Evolutionary conservation across 2,797 vertebrate species (phyloP).

Genomic region (Kryptolebias ocellatus): DNA sequence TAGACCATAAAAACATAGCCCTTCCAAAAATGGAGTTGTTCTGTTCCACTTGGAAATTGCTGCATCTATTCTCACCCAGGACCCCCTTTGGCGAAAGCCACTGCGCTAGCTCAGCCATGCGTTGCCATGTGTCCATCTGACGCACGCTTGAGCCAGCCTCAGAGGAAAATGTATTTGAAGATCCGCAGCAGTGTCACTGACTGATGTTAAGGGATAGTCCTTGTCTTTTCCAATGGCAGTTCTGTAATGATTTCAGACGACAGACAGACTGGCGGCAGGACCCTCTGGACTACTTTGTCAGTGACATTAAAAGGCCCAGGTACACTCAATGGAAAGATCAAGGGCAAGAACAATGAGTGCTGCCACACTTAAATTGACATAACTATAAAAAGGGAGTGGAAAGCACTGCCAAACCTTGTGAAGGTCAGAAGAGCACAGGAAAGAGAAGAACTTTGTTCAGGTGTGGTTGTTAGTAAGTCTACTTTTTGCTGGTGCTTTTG

Average conservation of each 20-base stretch:
- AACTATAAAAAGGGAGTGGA: constrained; percentile 67
- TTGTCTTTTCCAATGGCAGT: constrained; percentile 73
- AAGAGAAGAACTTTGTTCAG: constrained; percentile 34
- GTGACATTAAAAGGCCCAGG: constrained; percentile 76
- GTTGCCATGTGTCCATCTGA: constrained; percentile 43
- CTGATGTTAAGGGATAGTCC: constrained; percentile 69
- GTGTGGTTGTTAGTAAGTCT: constrained; percentile 6
- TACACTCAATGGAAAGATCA: constrained; percentile 72
- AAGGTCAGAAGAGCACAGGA: constrained; percentile 59
- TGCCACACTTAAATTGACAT: constrained; percentile 71
- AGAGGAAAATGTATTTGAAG: constrained; percentile 56
- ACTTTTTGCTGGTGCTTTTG: constrained; percentile 8
- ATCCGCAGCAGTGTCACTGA: constrained; percentile 58
- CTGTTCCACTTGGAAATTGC: constrained; percentile 40
- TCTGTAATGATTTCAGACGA: constrained; percentile 73
- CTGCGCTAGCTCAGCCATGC: constrained; percentile 52
- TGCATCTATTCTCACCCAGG: constrained; percentile 40
- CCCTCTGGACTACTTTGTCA: constrained; percentile 75
- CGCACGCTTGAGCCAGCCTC: constrained; percentile 21
- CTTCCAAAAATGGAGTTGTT: constrained; percentile 30
- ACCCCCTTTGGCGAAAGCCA: constrained; percentile 45
- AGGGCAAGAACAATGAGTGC: constrained; percentile 73
- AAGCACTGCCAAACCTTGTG: constrained; percentile 49
- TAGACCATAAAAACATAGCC: background rate
- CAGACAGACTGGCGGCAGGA: constrained; percentile 68